Evolutionary conservation across 2,113 vertebrate genomes (phyloP).

Genomic region (Microtus ochrogaster): DNA sequence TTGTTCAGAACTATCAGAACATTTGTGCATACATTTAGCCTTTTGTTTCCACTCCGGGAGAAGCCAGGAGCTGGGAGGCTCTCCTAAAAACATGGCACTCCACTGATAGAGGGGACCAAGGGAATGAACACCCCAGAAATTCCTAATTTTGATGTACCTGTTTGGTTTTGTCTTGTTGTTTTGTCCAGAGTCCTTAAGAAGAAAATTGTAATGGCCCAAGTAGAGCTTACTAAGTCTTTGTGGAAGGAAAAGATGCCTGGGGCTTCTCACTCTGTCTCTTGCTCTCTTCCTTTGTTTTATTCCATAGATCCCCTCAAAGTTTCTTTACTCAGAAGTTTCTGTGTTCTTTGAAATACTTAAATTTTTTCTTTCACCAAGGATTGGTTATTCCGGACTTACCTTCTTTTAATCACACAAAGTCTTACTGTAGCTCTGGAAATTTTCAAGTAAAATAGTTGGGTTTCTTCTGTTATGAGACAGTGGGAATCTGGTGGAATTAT

Average conservation of each 20-base stretch:
- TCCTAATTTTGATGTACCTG: background rate
- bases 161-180: background rate
- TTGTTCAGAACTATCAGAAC: background rate
- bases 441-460: conserved; percentile 62
- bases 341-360: background rate
- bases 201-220: background rate
- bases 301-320: background rate
- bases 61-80: background rate
- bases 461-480: conserved; percentile 42
- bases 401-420: background rate
- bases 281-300: background rate
- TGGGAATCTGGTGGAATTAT: conserved; percentile 69
- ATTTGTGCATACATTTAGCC: background rate
- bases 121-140: background rate
- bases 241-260: background rate
- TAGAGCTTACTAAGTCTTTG: background rate
- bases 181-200: background rate
- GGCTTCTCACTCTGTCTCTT: background rate
- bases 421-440: conserved; percentile 47
- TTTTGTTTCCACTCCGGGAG: background rate
- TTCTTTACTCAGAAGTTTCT: conserved; percentile 20
- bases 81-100: background rate
- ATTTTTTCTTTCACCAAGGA: background rate
- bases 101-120: too few species aligned
- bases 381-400: background rate